Conservation (phyloP, 2,888 invertebrate genomes). For the Monopis laevigella region DNA sequence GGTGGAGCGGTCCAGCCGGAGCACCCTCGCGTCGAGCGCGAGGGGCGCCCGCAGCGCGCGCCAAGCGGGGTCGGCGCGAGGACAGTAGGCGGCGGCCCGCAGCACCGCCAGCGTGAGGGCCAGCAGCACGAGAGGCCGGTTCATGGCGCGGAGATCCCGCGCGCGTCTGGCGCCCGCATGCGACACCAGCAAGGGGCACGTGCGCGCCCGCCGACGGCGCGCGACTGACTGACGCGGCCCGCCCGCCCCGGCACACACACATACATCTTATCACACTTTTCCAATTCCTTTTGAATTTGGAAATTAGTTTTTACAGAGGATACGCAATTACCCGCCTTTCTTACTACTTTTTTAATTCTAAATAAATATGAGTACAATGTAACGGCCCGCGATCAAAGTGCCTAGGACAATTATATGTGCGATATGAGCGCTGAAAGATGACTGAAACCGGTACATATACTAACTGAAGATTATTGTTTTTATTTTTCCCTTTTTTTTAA, state of each 20-base stretch:
- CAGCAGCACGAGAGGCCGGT: slow-evolving; percentile 6
- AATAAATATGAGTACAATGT: too few species aligned
- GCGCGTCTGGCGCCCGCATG: not conserved
- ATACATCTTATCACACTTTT: too few species aligned
- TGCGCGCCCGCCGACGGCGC: slow-evolving; percentile 1
- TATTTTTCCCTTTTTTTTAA: too few species aligned
- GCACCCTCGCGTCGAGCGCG: slow-evolving; percentile 60
- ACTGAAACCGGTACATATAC: too few species aligned
- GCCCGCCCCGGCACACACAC: slow-evolving; percentile 19
- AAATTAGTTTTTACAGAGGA: too few species aligned
- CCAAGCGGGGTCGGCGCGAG: slow-evolving; percentile 63
- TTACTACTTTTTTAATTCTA: too few species aligned
- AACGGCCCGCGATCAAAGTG: too few species aligned
- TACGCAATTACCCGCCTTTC: too few species aligned
- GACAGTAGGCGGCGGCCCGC: slow-evolving; percentile 53
- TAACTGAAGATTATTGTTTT: too few species aligned
- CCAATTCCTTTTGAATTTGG: too few species aligned
- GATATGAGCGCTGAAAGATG: too few species aligned
- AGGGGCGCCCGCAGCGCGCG: slow-evolving; percentile 60
- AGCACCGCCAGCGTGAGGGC: slow-evolving; percentile 21
- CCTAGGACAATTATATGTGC: too few species aligned
- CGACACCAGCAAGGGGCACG: not conserved
- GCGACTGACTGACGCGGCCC: slow-evolving; percentile 21
- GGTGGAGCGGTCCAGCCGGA: slow-evolving; percentile 32
- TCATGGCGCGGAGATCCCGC: slow-evolving; percentile 5